Conservation (phyloP, 2,113 vertebrate genomes). For the Charadrius vociferus region DNA sequence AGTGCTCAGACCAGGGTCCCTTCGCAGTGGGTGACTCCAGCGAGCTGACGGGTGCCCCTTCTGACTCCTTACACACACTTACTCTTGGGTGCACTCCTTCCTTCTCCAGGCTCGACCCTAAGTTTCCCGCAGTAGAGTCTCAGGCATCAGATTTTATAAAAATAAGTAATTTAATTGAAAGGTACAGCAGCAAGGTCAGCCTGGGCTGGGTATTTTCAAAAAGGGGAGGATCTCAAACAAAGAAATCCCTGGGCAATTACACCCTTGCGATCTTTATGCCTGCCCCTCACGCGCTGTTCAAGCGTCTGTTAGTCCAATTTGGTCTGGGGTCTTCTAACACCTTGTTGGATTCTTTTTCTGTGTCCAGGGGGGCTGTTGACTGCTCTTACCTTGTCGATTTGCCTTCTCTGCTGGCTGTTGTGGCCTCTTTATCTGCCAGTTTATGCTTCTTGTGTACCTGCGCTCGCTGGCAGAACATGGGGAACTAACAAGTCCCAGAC, state of each 20-base stretch:
- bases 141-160: background rate
- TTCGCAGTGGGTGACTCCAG: background rate
- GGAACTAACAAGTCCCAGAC: background rate
- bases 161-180: background rate
- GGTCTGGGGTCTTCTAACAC: background rate
- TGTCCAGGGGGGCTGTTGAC: background rate
- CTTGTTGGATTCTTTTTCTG: background rate
- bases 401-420: background rate
- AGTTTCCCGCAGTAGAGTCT: background rate
- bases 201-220: background rate
- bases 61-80: background rate
- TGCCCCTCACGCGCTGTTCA: background rate
- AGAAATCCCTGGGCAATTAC: background rate
- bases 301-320: background rate
- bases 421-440: background rate
- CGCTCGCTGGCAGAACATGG: background rate
- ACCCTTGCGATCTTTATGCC: background rate
- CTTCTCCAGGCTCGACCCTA: background rate
- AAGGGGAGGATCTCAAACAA: background rate
- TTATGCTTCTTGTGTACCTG: background rate
- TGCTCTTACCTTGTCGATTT: background rate
- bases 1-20: background rate
- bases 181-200: background rate
- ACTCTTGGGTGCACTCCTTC: background rate
- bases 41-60: background rate